Evolutionary conservation across 2,113 vertebrate species (phyloP).

Genomic region (Phylloscopus trochiloides): DNA sequence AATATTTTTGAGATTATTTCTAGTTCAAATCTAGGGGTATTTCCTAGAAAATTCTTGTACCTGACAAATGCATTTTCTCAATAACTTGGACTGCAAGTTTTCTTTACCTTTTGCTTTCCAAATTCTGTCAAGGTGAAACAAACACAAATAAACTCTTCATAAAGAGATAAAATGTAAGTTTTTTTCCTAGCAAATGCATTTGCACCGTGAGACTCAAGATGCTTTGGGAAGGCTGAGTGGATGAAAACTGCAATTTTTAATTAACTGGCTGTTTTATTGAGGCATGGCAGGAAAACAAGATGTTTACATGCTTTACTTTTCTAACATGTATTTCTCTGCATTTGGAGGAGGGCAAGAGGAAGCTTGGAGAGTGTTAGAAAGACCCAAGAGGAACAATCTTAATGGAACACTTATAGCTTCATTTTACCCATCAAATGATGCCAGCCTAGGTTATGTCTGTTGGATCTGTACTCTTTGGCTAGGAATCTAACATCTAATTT

Average conservation of each 20-base stretch:
- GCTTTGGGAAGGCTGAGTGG: background rate
- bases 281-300: background rate
- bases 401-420: background rate
- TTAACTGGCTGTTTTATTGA: background rate
- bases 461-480: background rate
- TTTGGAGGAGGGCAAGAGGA: background rate
- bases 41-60: background rate
- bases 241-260: background rate
- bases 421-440: constrained; percentile 3
- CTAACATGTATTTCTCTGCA: background rate
- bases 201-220: background rate
- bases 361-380: background rate
- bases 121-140: background rate
- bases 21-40: background rate
- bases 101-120: background rate
- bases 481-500: constrained; percentile 5
- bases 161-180: background rate
- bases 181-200: background rate
- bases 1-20: background rate
- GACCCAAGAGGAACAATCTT: background rate
- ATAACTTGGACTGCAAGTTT: background rate
- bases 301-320: background rate
- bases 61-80: background rate
- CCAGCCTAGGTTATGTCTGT: background rate
- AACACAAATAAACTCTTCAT: background rate